Evolutionary conservation across 2,888 invertebrate genomes (phyloP).

Genomic region (Toxonevra muliebris): DNA sequence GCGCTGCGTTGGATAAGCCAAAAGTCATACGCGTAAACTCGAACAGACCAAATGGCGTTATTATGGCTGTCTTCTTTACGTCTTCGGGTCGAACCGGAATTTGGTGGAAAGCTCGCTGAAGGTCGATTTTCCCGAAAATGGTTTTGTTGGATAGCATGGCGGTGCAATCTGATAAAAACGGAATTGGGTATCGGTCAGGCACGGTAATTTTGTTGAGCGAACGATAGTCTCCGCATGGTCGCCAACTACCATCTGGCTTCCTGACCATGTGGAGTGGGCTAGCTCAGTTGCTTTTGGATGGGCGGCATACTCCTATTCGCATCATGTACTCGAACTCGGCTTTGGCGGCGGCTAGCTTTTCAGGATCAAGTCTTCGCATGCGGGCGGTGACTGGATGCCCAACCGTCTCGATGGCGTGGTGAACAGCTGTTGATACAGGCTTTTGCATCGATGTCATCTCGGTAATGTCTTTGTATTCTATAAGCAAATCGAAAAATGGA

Average conservation of each 20-base stretch:
- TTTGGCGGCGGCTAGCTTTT: slow-evolving; percentile 1
- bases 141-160: slow-evolving; percentile 13
- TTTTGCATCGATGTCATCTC: neutral
- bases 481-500: neutral
- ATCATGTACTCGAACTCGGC: slow-evolving; percentile 11
- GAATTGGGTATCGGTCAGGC: slow-evolving; percentile 11
- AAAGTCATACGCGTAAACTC: neutral
- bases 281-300: slow-evolving; percentile 23
- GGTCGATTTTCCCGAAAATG: slow-evolving; percentile 6
- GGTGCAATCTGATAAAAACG: slow-evolving; percentile 13
- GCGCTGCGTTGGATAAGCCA: neutral
- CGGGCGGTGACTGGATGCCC: slow-evolving; percentile 10
- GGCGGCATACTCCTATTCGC: slow-evolving; percentile 12
- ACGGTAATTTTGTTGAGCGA: slow-evolving; percentile 4
- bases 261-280: slow-evolving; percentile 8
- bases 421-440: neutral
- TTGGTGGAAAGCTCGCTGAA: too few species aligned
- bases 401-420: slow-evolving; percentile 12
- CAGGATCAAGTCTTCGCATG: slow-evolving; percentile 7
- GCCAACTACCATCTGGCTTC: slow-evolving; percentile 9
- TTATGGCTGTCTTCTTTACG: too few species aligned
- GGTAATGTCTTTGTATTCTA: slow-evolving; percentile 9
- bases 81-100: too few species aligned
- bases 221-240: slow-evolving; percentile 18
- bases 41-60: neutral